Evolutionary conservation across 2,888 invertebrate species (phyloP), one percentile per base, ranked within the genome.

Genomic region (Drosophila tripunctata): DNA sequence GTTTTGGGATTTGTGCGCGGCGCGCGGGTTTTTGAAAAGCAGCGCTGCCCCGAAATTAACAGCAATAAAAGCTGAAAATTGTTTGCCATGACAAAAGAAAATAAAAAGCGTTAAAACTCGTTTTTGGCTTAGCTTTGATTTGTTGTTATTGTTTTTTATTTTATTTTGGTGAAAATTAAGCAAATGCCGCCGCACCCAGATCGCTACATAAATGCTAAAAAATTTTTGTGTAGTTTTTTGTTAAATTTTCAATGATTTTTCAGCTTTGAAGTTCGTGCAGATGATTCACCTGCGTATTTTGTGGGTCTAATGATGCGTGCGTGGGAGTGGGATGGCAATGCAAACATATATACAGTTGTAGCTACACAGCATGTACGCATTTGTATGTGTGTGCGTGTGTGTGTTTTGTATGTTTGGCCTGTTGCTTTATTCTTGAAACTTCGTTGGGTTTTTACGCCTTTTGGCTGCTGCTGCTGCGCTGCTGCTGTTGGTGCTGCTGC

Each of bases 11-110:
- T 75, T 77, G 78, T n/a, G 72, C 60, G 66, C 61, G 68, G 69
- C 66, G n/a, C n/a, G n/a, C n/a, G n/a, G n/a, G n/a, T n/a, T n/a
- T n/a, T 73, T 62, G 45, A 72, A 71, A 83, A 81, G 69, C 81
- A 64, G 75, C 65, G 67, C 70, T 78, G 56, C 68, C 87, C n/a
- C 87, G 79, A 83, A 87, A 74, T 81, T 76, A 85, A 85, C 77
- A 78, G 67, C 73, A 87, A 84, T 84, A 81, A 78, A 84, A 75
- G 78, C 71, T 80, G 84, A 64, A 84, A 87, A 82, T 81, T 74
- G 69, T 67, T 66, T 77, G 76, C 72, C 62, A 82, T 85, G 79
- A 83, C 79, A 80, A 87, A n/a, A 77, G 86, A 87, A 87, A 83
- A 83, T 87, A 87, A 76, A n/a, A n/a, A n/a, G 73, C 64, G 60